Evolutionary conservation across 2,797 vertebrate species (phyloP).

Genomic region (Sciaenops ocellatus): DNA sequence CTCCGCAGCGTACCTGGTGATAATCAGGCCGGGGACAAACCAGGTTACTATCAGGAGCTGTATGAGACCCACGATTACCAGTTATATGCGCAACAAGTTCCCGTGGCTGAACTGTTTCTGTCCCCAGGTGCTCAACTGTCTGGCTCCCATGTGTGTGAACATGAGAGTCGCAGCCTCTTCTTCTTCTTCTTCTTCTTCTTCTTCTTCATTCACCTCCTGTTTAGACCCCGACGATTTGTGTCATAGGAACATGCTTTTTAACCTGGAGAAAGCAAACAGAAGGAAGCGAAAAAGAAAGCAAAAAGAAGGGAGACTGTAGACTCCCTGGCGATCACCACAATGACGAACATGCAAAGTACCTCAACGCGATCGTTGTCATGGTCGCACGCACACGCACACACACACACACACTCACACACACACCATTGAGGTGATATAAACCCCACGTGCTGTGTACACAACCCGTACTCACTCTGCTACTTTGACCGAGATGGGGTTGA

Average conservation of each 20-base stretch:
- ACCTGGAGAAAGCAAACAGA: neutral
- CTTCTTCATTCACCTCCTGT: no score
- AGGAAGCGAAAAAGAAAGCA: no score
- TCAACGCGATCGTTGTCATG: no score
- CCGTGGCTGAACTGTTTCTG: constrained; percentile 37
- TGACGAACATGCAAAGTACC: no score
- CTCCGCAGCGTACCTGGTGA: constrained; percentile 10
- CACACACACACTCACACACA: no score
- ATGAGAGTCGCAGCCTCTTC: constrained; percentile 16
- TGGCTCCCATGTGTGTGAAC: constrained; percentile 17
- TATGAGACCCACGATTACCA: neutral
- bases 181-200: no score
- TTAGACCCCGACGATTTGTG: neutral
- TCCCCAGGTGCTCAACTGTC: constrained; percentile 24
- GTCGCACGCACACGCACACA: no score
- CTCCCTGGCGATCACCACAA: no score
- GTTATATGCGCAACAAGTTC: neutral
- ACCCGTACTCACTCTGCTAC: no score
- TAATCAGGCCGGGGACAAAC: constrained; percentile 22
- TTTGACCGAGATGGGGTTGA: constrained; percentile 4
- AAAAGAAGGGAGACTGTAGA: no score
- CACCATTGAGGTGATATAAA: no score
- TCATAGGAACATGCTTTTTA: constrained; percentile 26
- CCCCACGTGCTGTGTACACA: no score
- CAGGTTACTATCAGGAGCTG: neutral